A percentile compares a stretch with the other conserved stretches of the same genome.
Conservation (phyloP, 2,797 vertebrate genomes). For the Oryzias sinensis region DNA sequence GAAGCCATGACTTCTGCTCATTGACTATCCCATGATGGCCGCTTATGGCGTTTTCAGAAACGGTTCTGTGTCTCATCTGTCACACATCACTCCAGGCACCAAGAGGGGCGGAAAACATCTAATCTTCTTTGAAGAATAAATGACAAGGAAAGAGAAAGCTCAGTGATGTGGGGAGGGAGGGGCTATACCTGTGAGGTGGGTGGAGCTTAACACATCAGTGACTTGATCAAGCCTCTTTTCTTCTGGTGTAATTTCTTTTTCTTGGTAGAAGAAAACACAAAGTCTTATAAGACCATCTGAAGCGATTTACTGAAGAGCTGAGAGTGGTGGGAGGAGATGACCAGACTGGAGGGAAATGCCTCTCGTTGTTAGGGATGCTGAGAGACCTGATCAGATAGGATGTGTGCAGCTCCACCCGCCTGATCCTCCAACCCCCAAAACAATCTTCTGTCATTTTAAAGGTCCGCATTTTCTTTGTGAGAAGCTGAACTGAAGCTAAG, state of each 20-base stretch:
- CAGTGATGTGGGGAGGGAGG: slow-evolving; percentile 13
- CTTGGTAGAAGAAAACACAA: background rate
- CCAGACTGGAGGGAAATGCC: too few species aligned
- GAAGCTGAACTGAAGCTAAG: slow-evolving; percentile 8
- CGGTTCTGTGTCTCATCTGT: background rate
- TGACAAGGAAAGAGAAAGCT: background rate
- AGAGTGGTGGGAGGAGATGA: too few species aligned
- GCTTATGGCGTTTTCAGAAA: background rate
- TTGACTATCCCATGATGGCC: background rate
- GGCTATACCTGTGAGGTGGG: slow-evolving; percentile 19
- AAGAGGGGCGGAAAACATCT: background rate
- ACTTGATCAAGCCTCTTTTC: background rate
- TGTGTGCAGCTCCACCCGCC: slow-evolving; percentile 25
- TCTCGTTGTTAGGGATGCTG: too few species aligned
- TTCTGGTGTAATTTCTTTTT: background rate
- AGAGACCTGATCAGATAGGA: background rate
- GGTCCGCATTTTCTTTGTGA: slow-evolving; percentile 17
- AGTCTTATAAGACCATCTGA: too few species aligned
- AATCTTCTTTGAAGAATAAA: background rate
- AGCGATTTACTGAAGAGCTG: too few species aligned
- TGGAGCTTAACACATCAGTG: slow-evolving; percentile 6
- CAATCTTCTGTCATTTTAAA: background rate
- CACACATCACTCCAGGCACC: background rate
- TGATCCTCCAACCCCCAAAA: slow-evolving; percentile 8
- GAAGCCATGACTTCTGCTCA: too few species aligned